These are phyloP conservation scores for Prorops nasuta DNA, from an alignment of 1,140 invertebrate species.

Conservation along the genomic window DNA sequence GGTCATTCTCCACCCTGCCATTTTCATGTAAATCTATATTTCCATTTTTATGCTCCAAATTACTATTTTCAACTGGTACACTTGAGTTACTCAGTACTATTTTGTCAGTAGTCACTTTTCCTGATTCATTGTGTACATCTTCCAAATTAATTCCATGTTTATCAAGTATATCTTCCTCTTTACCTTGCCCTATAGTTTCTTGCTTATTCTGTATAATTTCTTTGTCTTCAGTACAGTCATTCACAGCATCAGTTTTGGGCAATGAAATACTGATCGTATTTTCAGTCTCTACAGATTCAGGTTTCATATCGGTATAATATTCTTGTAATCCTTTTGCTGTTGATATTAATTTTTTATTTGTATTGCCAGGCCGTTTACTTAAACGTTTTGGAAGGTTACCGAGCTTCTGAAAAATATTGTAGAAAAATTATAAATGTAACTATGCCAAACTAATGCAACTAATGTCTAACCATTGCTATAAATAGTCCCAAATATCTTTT, in stretches of 20 bases:
- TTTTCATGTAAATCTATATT: neutral
- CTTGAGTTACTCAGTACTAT: too few relatives aligned
- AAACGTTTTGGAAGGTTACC: neutral
- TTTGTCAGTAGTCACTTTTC: neutral
- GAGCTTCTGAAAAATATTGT: neutral
- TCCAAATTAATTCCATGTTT: neutral
- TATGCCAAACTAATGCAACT: too few relatives aligned
- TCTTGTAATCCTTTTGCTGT: slow-evolving; percentile 11
- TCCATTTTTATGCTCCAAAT: neutral
- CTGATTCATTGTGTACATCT: neutral
- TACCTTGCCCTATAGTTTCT: neutral
- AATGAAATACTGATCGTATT: slow-evolving; percentile 1
- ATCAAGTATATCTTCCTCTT: neutral
- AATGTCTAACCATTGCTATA: too few relatives aligned
- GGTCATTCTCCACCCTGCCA: neutral
- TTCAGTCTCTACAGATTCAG: slow-evolving; percentile 19
- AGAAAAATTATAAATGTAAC: too few relatives aligned
- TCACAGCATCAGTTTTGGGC: too few relatives aligned
- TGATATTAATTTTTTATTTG: neutral
- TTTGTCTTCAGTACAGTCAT: slow-evolving; percentile 7
- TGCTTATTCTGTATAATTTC: neutral
- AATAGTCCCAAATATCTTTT: too few relatives aligned
- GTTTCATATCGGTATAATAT: slow-evolving; percentile 27
- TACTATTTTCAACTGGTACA: too few relatives aligned
- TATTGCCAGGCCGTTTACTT: neutral